Evolutionary conservation across 2,113 vertebrate genomes (phyloP).

Genomic region (Microtus montanus): DNA sequence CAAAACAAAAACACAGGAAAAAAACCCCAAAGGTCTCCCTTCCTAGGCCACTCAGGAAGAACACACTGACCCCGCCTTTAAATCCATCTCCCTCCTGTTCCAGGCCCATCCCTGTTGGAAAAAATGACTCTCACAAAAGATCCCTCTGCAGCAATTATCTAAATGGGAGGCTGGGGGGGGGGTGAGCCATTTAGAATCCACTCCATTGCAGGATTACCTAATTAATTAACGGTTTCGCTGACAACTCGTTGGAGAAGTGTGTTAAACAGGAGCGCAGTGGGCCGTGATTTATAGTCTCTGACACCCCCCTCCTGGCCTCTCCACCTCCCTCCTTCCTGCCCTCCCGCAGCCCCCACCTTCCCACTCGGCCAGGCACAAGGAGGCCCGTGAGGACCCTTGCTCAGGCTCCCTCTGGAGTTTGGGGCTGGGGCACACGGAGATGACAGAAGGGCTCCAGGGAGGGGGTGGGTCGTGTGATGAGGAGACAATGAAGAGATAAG

Average conservation of each 20-base stretch:
- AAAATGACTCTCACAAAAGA: slow-evolving; percentile 94
- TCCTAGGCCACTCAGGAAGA: not conserved
- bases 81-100: slow-evolving; percentile 82
- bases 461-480: not conserved
- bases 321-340: slow-evolving; percentile 39
- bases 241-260: slow-evolving; percentile 96
- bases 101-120: slow-evolving; percentile 84
- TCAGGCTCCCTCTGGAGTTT: slow-evolving; percentile 4
- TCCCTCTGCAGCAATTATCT: slow-evolving; percentile 98
- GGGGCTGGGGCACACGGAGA: not conserved
- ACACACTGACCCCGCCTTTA: slow-evolving; percentile 62
- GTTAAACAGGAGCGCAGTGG: slow-evolving; percentile 95
- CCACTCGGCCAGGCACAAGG: not conserved
- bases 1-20: not conserved
- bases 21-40: not conserved
- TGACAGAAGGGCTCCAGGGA: slow-evolving; percentile 80
- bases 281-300: slow-evolving; percentile 95
- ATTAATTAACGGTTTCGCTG: slow-evolving; percentile 99
- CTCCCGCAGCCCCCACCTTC: not conserved
- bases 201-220: slow-evolving; percentile 99
- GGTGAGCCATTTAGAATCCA: slow-evolving; percentile 97
- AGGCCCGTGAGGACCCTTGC: not conserved
- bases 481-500: slow-evolving; percentile 76
- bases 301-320: slow-evolving; percentile 82
- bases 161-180: slow-evolving; percentile 90